Percentiles rank a stretch among this genome's conserved stretches.
These are phyloP conservation scores for Tarsius wallacei DNA, from an alignment of 2,797 vertebrate genomes.

Conservation along the genomic window DNA sequence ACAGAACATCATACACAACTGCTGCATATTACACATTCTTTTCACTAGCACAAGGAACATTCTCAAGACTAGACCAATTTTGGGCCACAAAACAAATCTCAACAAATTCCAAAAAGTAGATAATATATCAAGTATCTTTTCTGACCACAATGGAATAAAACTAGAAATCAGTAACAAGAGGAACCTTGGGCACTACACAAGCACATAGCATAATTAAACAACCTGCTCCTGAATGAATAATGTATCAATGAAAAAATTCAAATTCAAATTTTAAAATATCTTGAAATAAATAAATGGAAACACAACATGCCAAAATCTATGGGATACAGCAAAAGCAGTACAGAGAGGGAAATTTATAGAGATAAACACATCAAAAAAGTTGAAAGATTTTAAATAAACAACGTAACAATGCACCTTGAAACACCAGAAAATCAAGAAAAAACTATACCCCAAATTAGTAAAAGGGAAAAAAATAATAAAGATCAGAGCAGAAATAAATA, in stretches of 20 bases:
- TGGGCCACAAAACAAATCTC: neutral
- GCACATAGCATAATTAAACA: neutral
- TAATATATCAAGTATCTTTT: too few relatives aligned
- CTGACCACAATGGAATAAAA: too few relatives aligned
- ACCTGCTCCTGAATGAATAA: neutral
- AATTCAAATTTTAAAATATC: neutral
- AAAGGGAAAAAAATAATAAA: neutral
- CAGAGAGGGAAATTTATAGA: neutral
- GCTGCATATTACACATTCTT: neutral
- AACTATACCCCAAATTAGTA: neutral
- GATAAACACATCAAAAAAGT: neutral
- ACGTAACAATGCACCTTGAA: neutral
- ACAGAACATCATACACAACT: neutral
- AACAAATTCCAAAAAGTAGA: neutral
- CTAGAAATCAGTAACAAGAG: too few relatives aligned
- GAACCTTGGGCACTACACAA: neutral
- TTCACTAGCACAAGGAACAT: neutral
- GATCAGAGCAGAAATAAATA: neutral
- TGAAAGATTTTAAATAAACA: neutral
- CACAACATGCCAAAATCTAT: neutral
- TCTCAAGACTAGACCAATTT: neutral
- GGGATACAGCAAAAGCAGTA: neutral
- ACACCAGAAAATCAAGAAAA: neutral
- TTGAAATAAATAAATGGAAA: neutral
- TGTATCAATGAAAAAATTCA: neutral